Evolutionary conservation across 2,888 invertebrate genomes (phyloP), one percentile per base, ranked within the genome.

Genomic region (Cryptocephalus primarius): DNA sequence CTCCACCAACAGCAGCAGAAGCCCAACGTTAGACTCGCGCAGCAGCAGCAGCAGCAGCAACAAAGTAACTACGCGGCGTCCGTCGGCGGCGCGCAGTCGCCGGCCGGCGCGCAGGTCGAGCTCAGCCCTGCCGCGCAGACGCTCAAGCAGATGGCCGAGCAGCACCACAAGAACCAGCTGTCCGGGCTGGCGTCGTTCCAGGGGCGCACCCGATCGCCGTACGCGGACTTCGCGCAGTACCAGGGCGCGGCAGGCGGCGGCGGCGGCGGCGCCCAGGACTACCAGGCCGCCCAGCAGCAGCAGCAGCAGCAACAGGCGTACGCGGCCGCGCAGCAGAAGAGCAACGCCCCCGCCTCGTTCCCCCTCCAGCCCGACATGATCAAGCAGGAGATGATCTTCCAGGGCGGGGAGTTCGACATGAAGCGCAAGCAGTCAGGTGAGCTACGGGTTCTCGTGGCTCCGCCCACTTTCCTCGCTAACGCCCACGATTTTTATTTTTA

Each of bases 81-180:
- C 2, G 64, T 67, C 46, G 68, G 65, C 55, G 68, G 68, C 32
- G 45, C 52, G 40, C 50, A 62, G 22, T 60, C 66, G 51, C 56
- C 63, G 2, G 49, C 60, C 13, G 68, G 67, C 46, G 56, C 62
- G 36, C 71, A 71, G 55, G 69, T 67, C 34, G 88, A 89, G 67
- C 75, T 88, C 68, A 90, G 91, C 49, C 88, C 93, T 22, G 95
- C 95, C 1, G 93, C 94, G 42, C 92, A 94, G 72, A 94, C 93
- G 1, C 74, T 95, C 44, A 94, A 94, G 67, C 93, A 94, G 63
- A 93, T 94, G 93, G 94, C 94, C 36, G 93, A 94, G 67, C 94
- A 94, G 69, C 94, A 94, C 71, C 90, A 89, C 70, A 85, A 86
- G 66, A 81, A 78, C 54, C 82, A 81, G 56, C 74, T 83, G 66